These are phyloP conservation scores for Poeciliopsis retropinna DNA, from an alignment of 2,113 vertebrate species.

Conservation along the genomic window DNA sequence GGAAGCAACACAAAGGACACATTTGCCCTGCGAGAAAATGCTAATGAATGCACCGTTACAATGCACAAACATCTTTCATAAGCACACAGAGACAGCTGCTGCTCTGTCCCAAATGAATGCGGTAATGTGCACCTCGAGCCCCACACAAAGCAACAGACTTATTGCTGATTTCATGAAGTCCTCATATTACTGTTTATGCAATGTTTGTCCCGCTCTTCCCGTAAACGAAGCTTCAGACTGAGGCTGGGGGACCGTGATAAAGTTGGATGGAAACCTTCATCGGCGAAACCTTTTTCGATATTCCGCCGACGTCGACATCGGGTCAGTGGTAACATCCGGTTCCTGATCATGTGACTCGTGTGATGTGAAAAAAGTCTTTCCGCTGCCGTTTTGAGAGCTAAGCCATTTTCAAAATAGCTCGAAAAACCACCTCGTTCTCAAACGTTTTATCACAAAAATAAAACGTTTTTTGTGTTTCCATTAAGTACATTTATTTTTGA, in stretches of 20 bases:
- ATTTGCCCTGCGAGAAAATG: constrained; percentile 42
- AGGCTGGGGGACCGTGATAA: not conserved
- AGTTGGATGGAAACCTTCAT: constrained; percentile 20
- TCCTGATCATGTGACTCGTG: too few relatives aligned
- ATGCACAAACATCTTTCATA: constrained; percentile 37
- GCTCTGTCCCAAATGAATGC: constrained; percentile 39
- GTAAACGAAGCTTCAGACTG: constrained; percentile 14
- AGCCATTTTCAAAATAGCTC: too few relatives aligned
- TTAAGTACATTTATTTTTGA: too few relatives aligned
- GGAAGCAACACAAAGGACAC: constrained; percentile 45
- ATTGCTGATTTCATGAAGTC: constrained; percentile 13
- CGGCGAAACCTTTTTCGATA: not conserved
- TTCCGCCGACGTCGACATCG: too few relatives aligned
- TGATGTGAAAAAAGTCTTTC: too few relatives aligned
- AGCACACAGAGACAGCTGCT: constrained; percentile 44
- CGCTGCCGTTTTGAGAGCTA: too few relatives aligned
- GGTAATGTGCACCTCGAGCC: constrained; percentile 38
- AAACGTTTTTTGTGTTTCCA: too few relatives aligned
- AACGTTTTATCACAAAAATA: too few relatives aligned
- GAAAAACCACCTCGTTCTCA: too few relatives aligned
- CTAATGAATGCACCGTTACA: constrained; percentile 48
- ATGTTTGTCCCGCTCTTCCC: constrained; percentile 21
- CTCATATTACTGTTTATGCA: not conserved
- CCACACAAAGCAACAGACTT: constrained; percentile 28
- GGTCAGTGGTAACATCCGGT: too few relatives aligned